Evolutionary conservation across 2,113 vertebrate species (phyloP).

Genomic region (Rhinogobius similis): DNA sequence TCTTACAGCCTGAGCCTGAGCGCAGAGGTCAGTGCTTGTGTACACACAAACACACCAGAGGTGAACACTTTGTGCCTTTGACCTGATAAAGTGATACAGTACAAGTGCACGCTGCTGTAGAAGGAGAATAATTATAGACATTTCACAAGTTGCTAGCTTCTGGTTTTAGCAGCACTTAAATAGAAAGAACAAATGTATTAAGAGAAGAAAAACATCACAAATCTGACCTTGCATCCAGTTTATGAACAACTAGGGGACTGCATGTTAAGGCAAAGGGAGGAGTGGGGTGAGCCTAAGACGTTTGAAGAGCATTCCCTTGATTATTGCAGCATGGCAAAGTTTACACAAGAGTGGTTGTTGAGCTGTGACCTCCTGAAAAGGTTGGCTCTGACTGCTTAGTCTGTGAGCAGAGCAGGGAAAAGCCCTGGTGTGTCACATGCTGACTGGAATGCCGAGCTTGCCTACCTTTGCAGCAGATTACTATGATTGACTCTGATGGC

Average conservation of each 20-base stretch:
- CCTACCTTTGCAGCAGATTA: conserved; percentile 74
- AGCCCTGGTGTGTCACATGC: conserved; percentile 70
- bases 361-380: conserved; percentile 68
- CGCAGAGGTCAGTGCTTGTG: conserved; percentile 82
- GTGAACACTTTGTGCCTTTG: conserved; percentile 42
- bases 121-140: conserved; percentile 1
- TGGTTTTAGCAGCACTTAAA: not conserved
- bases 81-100: conserved; percentile 44
- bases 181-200: not conserved
- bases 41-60: conserved; percentile 69
- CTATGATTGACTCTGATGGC: conserved; percentile 68
- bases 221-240: not conserved
- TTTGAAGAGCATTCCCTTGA: conserved; percentile 57
- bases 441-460: conserved; percentile 73
- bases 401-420: conserved; percentile 54
- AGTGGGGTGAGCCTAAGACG: conserved; percentile 6
- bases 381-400: conserved; percentile 69
- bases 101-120: conserved; percentile 16
- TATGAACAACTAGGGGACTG: conserved; percentile 6
- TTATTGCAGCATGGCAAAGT: conserved; percentile 72
- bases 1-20: conserved; percentile 77
- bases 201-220: not conserved
- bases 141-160: not conserved
- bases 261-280: not conserved
- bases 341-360: conserved; percentile 76